Evolutionary conservation across 2,888 invertebrate genomes (phyloP).

Genomic region (Rugalucina vietnamica): DNA sequence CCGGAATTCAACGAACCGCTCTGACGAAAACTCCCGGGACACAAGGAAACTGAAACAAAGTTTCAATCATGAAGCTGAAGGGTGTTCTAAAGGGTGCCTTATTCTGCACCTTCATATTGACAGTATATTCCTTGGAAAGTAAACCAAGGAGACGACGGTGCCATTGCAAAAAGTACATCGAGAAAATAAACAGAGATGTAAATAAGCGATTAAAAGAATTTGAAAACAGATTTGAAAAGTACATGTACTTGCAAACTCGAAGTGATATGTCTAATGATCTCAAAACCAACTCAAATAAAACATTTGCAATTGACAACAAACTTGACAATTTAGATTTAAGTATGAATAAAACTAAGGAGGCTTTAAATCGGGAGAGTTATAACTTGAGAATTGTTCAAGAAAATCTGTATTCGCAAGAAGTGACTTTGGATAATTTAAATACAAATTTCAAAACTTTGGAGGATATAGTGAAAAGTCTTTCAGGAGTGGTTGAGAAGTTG

Average conservation of each 20-base stretch:
- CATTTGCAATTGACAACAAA: constrained; percentile 32
- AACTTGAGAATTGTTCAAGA: constrained; percentile 57
- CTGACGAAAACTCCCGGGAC: no score
- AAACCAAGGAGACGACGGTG: constrained; percentile 29
- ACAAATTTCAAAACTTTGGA: constrained; percentile 63
- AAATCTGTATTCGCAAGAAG: constrained; percentile 59
- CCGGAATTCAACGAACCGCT: no score
- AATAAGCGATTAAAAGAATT: constrained; percentile 52
- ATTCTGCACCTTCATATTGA: constrained; percentile 35
- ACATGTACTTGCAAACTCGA: neutral
- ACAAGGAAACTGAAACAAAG: neutral
- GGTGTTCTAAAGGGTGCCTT: constrained; percentile 38
- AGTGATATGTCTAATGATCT: constrained; percentile 10
- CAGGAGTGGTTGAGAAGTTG: constrained; percentile 58
- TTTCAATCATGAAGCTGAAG: constrained; percentile 7
- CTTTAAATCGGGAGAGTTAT: constrained; percentile 59
- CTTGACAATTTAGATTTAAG: constrained; percentile 48
- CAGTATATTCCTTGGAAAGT: constrained; percentile 25
- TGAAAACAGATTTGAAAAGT: constrained; percentile 45
- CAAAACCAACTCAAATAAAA: constrained; percentile 36
- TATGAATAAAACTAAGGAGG: constrained; percentile 59
- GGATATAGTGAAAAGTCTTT: constrained; percentile 62
- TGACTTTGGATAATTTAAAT: constrained; percentile 58
- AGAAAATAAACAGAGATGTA: constrained; percentile 52
- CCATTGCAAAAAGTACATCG: constrained; percentile 56